phyloP scores from a whole-genome alignment of 2,113 vertebrate species.

The Nanorana parkeri region DNA sequence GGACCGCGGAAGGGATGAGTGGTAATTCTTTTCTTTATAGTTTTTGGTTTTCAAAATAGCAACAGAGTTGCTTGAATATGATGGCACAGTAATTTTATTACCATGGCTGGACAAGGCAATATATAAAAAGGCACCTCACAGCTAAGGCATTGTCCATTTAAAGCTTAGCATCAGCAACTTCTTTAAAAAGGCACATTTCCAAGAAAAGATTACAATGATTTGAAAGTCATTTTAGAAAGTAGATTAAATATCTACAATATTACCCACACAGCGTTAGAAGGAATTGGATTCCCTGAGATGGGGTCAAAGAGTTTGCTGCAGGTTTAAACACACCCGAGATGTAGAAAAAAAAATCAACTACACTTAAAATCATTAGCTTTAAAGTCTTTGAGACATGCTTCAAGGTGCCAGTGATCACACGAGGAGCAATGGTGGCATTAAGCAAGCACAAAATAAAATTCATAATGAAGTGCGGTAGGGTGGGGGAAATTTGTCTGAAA shows the following conservation, averaged over 20 bases:
- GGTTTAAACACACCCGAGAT: constrained; percentile 74
- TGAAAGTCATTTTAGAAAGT: constrained; percentile 79
- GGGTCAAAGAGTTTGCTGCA: constrained; percentile 76
- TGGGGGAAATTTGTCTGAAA: constrained; percentile 27
- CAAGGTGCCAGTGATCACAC: constrained; percentile 67
- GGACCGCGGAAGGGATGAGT: too few relatives aligned
- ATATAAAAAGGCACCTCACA: constrained; percentile 55
- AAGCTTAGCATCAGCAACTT: constrained; percentile 74
- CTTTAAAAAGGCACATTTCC: constrained; percentile 71
- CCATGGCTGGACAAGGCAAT: constrained; percentile 61
- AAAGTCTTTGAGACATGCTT: constrained; percentile 80
- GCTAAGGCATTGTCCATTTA: constrained; percentile 66
- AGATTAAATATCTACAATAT: constrained; percentile 81
- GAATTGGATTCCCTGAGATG: constrained; percentile 76
- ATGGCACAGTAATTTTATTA: too few relatives aligned
- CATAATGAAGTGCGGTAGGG: constrained; percentile 60
- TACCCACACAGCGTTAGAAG: constrained; percentile 82
- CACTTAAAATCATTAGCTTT: constrained; percentile 82
- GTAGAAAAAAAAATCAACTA: constrained; percentile 79
- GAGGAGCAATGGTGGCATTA: constrained; percentile 63
- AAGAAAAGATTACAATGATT: constrained; percentile 64
- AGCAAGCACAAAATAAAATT: constrained; percentile 68
- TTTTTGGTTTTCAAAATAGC: too few relatives aligned
- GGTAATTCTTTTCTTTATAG: too few relatives aligned
- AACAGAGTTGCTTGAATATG: too few relatives aligned